Evolutionary conservation across 2,113 vertebrate species (phyloP), one percentile per base, ranked within the genome.

Genomic region (Parus major): DNA sequence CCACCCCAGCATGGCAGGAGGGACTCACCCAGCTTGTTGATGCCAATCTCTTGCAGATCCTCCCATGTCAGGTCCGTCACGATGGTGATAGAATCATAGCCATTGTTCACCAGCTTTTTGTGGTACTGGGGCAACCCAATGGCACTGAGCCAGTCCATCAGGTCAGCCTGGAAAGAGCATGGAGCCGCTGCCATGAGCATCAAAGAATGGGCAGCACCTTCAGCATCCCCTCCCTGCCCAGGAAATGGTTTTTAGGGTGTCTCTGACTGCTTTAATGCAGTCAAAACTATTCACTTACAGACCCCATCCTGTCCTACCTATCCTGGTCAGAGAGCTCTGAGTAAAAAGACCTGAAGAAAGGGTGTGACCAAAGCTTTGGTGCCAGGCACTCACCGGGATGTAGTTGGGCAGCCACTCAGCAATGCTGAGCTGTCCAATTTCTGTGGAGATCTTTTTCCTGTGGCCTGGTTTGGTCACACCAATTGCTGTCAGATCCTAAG

Each of bases 391-490:
- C 96, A 99, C 99, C 4, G 99, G 99, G 86, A 98, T 99, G 95
- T 99, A 99, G 90, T 95, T 99, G 8, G 99, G 99, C 42, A 99
- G 98, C 99, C 99, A 99, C 86, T 99, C 99, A 0, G 99, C 98
- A 5, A 99, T 99, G 96, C 94, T 99, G 88, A 99, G 98, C 97
- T 99, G 99, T 89, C 97, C 98, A 0, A 99, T 99, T 98, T 99
- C 99, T 0, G 98, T 98, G 68, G 99, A 99, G 42, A 99, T 99
- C 92, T 99, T 99, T 84, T 99, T 99, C 80, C 99, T 98, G 96
- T 99, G 99, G 27, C 99, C 99, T 1, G 99, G 99, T 91, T 99
- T 99, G 78, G 99, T 99, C 79, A 99, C 99, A 0, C 99, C 99
- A 0, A 99, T 99, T 94, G 99, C 99, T 0, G 99, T 99, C 86